Conservation (phyloP, 1,140 invertebrate species). For the Eumeta japonica region DNA sequence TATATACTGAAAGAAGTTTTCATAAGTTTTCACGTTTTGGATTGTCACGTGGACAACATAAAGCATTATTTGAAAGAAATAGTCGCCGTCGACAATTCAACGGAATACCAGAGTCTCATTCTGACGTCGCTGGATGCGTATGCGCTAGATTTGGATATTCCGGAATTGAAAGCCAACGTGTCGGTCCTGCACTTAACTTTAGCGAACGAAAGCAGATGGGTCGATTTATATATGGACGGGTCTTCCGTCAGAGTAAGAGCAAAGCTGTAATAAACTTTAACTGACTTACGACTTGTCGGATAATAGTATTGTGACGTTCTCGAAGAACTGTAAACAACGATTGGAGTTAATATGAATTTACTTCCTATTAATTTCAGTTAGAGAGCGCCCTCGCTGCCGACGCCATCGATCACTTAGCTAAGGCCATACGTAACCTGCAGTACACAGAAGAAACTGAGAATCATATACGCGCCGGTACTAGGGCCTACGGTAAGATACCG, state of each 20-base stretch:
- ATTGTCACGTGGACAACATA: slow-evolving; percentile 36
- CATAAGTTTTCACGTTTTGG: slow-evolving; percentile 40
- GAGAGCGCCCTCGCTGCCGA: slow-evolving; percentile 41
- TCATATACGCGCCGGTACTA: too few relatives aligned
- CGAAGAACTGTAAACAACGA: too few relatives aligned
- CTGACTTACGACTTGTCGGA: too few relatives aligned
- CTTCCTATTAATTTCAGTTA: slow-evolving; percentile 31
- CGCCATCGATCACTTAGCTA: slow-evolving; percentile 39
- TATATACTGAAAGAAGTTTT: slow-evolving; percentile 36
- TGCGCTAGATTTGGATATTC: slow-evolving; percentile 27
- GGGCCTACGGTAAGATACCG: too few relatives aligned
- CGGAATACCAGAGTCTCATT: slow-evolving; percentile 44
- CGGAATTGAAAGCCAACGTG: slow-evolving; percentile 36
- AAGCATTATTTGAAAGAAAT: slow-evolving; percentile 38
- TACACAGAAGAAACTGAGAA: not conserved
- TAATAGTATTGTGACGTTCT: too few relatives aligned
- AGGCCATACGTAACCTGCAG: slow-evolving; percentile 30
- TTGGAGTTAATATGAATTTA: too few relatives aligned
- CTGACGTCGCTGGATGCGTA: slow-evolving; percentile 39
- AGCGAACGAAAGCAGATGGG: slow-evolving; percentile 27
- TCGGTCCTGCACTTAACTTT: slow-evolving; percentile 39
- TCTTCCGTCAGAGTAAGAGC: not conserved
- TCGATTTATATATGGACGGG: slow-evolving; percentile 30
- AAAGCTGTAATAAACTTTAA: too few relatives aligned
- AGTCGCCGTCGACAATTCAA: slow-evolving; percentile 37